Evolutionary conservation across 2,797 vertebrate species (phyloP).

Genomic region (Mycteria americana): DNA sequence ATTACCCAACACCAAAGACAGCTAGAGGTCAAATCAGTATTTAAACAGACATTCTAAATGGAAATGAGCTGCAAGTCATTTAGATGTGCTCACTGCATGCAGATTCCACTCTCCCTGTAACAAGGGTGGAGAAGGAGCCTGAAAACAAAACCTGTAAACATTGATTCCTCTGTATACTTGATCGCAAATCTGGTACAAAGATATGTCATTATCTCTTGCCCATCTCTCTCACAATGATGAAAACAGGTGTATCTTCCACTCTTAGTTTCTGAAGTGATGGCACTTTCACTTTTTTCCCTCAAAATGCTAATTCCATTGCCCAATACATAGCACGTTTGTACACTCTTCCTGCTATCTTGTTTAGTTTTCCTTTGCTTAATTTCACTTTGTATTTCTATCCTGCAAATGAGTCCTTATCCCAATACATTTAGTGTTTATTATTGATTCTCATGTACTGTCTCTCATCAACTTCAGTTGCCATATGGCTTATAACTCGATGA

Average conservation of each 20-base stretch:
- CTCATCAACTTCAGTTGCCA: neutral
- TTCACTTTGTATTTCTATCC: neutral
- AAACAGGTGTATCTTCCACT: neutral
- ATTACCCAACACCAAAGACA: slow-evolving; percentile 45
- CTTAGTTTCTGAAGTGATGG: neutral
- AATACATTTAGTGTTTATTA: neutral
- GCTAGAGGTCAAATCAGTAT: slow-evolving; percentile 69
- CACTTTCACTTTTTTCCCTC: neutral
- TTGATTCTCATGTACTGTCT: neutral
- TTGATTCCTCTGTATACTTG: slow-evolving; percentile 30
- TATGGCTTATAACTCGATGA: neutral
- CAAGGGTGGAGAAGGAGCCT: neutral
- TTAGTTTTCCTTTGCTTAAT: neutral
- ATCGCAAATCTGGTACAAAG: neutral
- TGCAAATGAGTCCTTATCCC: neutral
- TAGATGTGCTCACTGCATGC: slow-evolving; percentile 44
- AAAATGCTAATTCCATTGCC: neutral
- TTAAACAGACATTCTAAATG: slow-evolving; percentile 77
- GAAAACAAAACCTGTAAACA: slow-evolving; percentile 54
- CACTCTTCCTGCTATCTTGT: neutral
- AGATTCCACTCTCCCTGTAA: slow-evolving; percentile 33
- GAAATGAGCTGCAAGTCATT: slow-evolving; percentile 68
- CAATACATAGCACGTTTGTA: neutral
- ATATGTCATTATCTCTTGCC: neutral
- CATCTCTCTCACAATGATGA: neutral